phyloP scores from a whole-genome alignment of 2,113 vertebrate species.

The Campylomormyrus numenius region DNA sequence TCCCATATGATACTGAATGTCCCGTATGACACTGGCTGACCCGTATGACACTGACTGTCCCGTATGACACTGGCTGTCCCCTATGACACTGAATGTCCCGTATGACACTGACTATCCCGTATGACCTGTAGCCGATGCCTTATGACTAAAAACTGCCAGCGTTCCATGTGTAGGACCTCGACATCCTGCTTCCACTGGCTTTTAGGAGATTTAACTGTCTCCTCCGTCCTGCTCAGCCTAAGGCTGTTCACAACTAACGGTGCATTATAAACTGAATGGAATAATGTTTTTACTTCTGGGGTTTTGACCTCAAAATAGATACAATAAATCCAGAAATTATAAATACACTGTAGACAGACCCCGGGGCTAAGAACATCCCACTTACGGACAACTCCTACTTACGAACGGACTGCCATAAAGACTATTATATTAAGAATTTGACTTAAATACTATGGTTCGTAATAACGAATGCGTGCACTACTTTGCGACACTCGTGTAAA shows the following conservation, averaged over 20 bases:
- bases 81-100: too few relatives aligned
- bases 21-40: too few relatives aligned
- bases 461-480: too few relatives aligned
- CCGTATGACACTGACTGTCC: too few relatives aligned
- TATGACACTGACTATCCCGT: not conserved
- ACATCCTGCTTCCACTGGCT: not conserved
- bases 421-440: too few relatives aligned
- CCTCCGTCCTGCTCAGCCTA: not conserved
- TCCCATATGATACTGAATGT: too few relatives aligned
- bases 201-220: not conserved
- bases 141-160: not conserved
- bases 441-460: too few relatives aligned
- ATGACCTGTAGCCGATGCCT: not conserved
- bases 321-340: not conserved
- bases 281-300: not conserved
- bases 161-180: not conserved
- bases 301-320: not conserved
- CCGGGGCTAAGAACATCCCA: not conserved
- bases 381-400: not conserved
- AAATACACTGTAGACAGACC: not conserved
- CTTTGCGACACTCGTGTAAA: too few relatives aligned
- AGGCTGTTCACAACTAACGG: not conserved
- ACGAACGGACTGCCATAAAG: not conserved
- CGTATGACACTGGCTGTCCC: too few relatives aligned
- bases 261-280: not conserved